Conservation (phyloP, 2,113 vertebrate genomes). For the Thymallus thymallus region DNA sequence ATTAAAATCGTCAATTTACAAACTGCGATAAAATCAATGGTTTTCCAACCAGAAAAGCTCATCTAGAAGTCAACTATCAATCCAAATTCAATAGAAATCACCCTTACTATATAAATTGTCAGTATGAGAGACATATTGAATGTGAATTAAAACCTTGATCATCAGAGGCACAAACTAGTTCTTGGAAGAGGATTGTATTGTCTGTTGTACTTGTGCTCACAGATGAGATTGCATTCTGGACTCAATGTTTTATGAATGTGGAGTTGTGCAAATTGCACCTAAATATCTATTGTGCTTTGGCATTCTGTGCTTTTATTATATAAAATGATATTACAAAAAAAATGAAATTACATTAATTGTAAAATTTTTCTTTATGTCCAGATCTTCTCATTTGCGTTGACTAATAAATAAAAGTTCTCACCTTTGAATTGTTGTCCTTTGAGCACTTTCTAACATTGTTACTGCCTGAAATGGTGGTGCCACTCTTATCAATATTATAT, state of each 20-base stretch:
- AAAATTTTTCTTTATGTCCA: constrained; percentile 64
- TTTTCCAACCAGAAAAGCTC: constrained; percentile 20
- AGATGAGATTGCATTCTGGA: constrained; percentile 50
- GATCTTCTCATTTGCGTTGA: constrained; percentile 57
- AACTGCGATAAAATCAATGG: constrained; percentile 18
- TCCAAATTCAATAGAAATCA: constrained; percentile 14
- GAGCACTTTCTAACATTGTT: neutral
- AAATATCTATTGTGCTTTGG: constrained; percentile 63
- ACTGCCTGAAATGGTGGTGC: neutral
- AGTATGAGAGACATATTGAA: constrained; percentile 53
- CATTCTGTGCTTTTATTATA: constrained; percentile 68
- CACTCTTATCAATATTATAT: too few species aligned
- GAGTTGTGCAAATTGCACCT: constrained; percentile 65
- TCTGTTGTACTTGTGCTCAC: constrained; percentile 52
- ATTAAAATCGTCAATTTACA: neutral
- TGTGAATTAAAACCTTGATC: constrained; percentile 62
- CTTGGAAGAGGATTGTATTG: constrained; percentile 59
- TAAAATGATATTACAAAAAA: too few species aligned
- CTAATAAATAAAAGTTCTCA: constrained; percentile 55
- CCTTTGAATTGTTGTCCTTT: neutral
- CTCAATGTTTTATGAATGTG: constrained; percentile 67
- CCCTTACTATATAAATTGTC: neutral
- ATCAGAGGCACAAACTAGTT: constrained; percentile 58
- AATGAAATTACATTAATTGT: too few species aligned
- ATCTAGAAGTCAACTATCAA: constrained; percentile 14